phyloP scores from a whole-genome alignment of 2,113 vertebrate genomes.

The Chinchilla lanigera region DNA sequence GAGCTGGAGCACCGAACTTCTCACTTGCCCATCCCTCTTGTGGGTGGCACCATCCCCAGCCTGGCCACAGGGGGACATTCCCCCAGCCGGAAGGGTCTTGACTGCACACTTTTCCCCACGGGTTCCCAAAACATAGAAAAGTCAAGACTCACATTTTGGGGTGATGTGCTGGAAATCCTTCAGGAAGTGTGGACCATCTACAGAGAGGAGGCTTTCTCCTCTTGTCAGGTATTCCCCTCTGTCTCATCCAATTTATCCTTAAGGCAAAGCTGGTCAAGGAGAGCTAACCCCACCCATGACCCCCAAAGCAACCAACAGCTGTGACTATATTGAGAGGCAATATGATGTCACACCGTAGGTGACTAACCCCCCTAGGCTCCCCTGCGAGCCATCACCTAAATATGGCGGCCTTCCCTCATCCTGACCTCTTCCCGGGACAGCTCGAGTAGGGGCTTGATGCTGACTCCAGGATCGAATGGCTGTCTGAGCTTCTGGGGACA shows the following conservation, averaged over 20 bases:
- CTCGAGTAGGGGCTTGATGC: slow-evolving; percentile 83
- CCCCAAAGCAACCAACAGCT: slow-evolving; percentile 84
- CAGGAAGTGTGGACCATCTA: slow-evolving; percentile 52
- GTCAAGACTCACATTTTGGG: slow-evolving; percentile 83
- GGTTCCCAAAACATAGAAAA: slow-evolving; percentile 55
- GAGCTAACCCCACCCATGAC: slow-evolving; percentile 76
- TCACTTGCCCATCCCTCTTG: background rate
- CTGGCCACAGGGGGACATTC: background rate
- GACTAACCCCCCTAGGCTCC: slow-evolving; percentile 86
- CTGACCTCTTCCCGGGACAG: slow-evolving; percentile 80
- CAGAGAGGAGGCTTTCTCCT: slow-evolving; percentile 48
- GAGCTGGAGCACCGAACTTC: background rate
- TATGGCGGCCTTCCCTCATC: slow-evolving; percentile 87
- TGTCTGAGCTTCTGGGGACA: slow-evolving; percentile 17
- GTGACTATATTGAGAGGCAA: slow-evolving; percentile 87
- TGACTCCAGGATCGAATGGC: slow-evolving; percentile 22
- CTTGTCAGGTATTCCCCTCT: slow-evolving; percentile 61
- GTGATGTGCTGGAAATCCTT: slow-evolving; percentile 57
- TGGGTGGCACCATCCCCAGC: background rate
- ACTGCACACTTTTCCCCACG: background rate
- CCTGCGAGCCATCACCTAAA: slow-evolving; percentile 89
- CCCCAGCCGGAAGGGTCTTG: background rate
- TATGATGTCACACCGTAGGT: slow-evolving; percentile 88
- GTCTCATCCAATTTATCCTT: slow-evolving; percentile 78
- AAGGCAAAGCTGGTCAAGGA: slow-evolving; percentile 81